A percentile compares a stretch with the other conserved stretches of the same genome.
These are phyloP conservation scores for Lutra lutra DNA, from an alignment of 2,797 vertebrate species.

Conservation along the genomic window DNA sequence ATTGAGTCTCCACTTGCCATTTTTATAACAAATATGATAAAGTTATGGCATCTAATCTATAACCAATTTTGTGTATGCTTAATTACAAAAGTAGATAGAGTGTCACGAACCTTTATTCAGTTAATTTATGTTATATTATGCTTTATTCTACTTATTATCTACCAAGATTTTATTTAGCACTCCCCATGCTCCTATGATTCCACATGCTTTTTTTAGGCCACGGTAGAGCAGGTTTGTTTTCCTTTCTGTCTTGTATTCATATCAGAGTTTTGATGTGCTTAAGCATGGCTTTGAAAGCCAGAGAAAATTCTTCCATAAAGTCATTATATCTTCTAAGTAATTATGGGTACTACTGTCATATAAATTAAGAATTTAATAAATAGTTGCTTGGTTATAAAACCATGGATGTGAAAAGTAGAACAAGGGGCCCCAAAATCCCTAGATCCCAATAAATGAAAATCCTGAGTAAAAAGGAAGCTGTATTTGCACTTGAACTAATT, in stretches of 20 bases:
- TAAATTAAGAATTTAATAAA: slow-evolving; percentile 12
- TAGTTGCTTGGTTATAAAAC: background rate
- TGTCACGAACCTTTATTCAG: background rate
- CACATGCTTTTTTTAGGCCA: background rate
- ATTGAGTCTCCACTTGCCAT: background rate
- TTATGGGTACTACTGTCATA: background rate
- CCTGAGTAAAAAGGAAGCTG: background rate
- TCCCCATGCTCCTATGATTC: background rate
- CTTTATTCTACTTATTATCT: background rate
- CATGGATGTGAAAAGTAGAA: background rate
- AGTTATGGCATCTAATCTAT: background rate
- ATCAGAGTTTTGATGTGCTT: background rate
- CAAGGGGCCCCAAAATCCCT: background rate
- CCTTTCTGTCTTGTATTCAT: background rate
- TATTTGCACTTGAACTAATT: slow-evolving; percentile 46
- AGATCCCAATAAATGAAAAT: background rate
- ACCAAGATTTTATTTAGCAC: background rate
- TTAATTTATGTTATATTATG: background rate
- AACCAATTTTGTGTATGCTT: background rate
- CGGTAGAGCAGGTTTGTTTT: background rate
- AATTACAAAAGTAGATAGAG: background rate
- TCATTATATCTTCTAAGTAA: background rate
- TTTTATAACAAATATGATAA: background rate
- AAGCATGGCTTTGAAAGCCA: background rate
- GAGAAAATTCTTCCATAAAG: background rate